These are phyloP conservation scores for Platycnemis pennipes DNA, from an alignment of 2,888 invertebrate genomes.

Conservation along the genomic window DNA sequence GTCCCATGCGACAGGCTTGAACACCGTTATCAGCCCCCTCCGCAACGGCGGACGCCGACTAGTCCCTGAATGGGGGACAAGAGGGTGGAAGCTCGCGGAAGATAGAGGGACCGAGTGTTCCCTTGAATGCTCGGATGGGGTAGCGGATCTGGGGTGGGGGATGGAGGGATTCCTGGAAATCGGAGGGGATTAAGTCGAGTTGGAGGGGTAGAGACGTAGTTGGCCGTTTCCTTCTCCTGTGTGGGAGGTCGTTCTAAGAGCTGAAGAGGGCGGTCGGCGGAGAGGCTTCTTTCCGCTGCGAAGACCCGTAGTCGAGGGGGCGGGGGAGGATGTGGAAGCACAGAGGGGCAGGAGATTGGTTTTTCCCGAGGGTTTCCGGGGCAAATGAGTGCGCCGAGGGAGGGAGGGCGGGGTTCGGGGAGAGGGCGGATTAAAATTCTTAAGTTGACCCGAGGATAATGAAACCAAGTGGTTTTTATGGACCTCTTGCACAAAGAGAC, in stretches of 20 bases:
- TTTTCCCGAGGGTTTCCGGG: not conserved
- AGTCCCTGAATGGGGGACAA: not conserved
- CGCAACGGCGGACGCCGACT: not conserved
- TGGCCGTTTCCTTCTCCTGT: not conserved
- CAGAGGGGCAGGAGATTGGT: slow-evolving; percentile 3
- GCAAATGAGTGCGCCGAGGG: not conserved
- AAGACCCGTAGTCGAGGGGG: not conserved
- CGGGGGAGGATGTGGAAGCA: not conserved
- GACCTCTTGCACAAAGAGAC: not conserved
- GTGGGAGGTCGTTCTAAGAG: too few relatives aligned
- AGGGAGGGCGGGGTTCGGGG: not conserved
- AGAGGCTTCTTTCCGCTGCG: not conserved
- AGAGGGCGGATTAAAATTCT: slow-evolving; percentile 1
- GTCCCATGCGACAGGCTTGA: not conserved
- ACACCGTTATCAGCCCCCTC: not conserved
- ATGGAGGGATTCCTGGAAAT: not conserved
- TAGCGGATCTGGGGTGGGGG: too few relatives aligned
- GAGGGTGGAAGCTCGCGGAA: not conserved
- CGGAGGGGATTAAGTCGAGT: not conserved
- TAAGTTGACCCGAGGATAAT: not conserved
- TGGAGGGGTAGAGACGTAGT: not conserved
- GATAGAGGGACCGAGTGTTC: not conserved
- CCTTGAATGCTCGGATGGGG: not conserved
- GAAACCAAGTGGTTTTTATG: not conserved
- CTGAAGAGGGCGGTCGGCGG: not conserved